A percentile compares a stretch with the other conserved stretches of the same genome.
Conservation (phyloP, 2,797 vertebrate genomes). For the Sandelia bainsii region DNA sequence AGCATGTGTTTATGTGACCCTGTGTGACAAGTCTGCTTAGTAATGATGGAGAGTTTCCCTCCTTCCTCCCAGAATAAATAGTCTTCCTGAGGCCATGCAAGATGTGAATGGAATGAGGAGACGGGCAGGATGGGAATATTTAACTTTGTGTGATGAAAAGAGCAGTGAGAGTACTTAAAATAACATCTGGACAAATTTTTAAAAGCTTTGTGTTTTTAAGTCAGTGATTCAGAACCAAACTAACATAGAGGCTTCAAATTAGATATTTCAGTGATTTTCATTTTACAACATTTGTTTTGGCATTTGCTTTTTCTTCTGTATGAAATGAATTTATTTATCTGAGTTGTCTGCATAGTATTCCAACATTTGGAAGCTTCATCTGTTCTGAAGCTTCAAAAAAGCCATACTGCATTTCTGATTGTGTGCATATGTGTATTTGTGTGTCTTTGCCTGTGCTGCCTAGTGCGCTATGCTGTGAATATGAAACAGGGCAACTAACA, state of each 20-base stretch:
- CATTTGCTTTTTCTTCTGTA: neutral
- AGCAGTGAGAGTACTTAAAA: slow-evolving; percentile 7
- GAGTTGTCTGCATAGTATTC: neutral
- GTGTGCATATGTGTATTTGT: slow-evolving; percentile 33
- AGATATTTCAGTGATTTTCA: slow-evolving; percentile 5
- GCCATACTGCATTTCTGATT: neutral
- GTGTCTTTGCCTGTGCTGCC: slow-evolving; percentile 49
- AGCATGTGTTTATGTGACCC: slow-evolving; percentile 33
- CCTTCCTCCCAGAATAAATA: slow-evolving; percentile 52
- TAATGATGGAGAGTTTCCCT: slow-evolving; percentile 65
- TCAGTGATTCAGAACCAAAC: slow-evolving; percentile 16
- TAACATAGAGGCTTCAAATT: neutral
- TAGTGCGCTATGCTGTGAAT: slow-evolving; percentile 77
- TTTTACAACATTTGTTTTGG: neutral
- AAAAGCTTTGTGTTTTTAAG: slow-evolving; percentile 6
- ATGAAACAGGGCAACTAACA: slow-evolving; percentile 79
- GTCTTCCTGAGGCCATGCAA: slow-evolving; percentile 43
- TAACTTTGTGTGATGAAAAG: slow-evolving; percentile 6
- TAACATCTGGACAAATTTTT: slow-evolving; percentile 20
- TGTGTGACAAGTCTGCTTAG: slow-evolving; percentile 46
- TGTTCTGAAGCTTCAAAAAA: neutral
- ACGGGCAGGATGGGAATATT: slow-evolving; percentile 10
- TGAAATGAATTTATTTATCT: neutral
- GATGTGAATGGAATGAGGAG: slow-evolving; percentile 32
- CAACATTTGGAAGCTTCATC: neutral